These are phyloP conservation scores for Porites cylindrica DNA, from an alignment of 92 coral and sea anemone genomes.

Conservation along the genomic window DNA sequence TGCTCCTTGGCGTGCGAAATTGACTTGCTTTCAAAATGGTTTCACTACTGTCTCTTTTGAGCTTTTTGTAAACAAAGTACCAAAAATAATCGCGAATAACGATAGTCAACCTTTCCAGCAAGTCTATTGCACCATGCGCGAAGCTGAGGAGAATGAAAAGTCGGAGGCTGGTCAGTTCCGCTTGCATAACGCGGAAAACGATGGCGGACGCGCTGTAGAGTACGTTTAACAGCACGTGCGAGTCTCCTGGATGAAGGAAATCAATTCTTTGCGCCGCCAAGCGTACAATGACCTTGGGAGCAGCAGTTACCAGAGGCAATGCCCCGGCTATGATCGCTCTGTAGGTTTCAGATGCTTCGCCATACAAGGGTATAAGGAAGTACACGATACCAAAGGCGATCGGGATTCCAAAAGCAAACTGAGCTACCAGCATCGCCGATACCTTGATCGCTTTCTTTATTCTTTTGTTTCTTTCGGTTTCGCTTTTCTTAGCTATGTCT, in stretches of 20 bases:
- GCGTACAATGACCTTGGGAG: conserved; percentile 63
- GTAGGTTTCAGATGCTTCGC: not conserved
- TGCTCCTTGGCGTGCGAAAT: conserved; percentile 70
- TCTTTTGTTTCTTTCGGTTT: not conserved
- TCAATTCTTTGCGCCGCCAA: conserved; percentile 60
- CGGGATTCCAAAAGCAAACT: conserved; percentile 51
- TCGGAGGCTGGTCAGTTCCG: conserved; percentile 53
- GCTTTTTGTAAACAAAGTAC: conserved; percentile 61
- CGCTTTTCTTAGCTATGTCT: conserved; percentile 4
- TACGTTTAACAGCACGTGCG: conserved; percentile 42
- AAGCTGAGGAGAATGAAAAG: conserved; percentile 67
- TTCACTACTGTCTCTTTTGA: conserved; percentile 12
- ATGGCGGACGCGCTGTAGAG: conserved; percentile 49
- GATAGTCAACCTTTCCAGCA: conserved; percentile 61
- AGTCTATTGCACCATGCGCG: conserved; percentile 59
- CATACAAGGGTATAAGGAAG: conserved; percentile 4
- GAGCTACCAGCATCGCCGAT: conserved; percentile 39
- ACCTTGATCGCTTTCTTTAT: conserved; percentile 26
- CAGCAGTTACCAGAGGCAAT: conserved; percentile 41
- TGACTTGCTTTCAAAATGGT: conserved; percentile 11
- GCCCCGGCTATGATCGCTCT: conserved; percentile 11
- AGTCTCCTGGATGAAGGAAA: conserved; percentile 58
- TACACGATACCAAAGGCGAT: conserved; percentile 8
- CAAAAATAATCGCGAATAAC: conserved; percentile 70
- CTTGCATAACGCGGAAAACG: conserved; percentile 77